Evolutionary conservation across 2,888 invertebrate species (phyloP).

Genomic region (Phaedon cochleariae): DNA sequence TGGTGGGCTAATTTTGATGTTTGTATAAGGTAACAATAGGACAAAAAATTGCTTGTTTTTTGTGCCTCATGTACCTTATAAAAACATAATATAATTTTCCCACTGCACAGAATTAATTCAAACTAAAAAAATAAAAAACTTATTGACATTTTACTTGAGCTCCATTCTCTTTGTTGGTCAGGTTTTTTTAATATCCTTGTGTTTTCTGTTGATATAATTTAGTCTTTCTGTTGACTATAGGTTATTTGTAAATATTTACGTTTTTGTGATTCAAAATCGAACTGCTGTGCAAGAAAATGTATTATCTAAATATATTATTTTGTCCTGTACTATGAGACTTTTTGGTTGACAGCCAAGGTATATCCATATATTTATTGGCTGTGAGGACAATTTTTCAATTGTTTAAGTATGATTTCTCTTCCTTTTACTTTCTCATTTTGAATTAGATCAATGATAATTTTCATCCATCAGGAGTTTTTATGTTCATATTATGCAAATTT

Average conservation of each 20-base stretch:
- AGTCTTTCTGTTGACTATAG: background rate
- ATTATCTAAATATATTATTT: background rate
- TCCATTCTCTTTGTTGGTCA: too few relatives aligned
- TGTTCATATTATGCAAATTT: background rate
- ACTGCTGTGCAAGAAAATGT: background rate
- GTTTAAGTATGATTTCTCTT: background rate
- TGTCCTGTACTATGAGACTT: background rate
- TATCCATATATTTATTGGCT: background rate
- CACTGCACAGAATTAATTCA: too few relatives aligned
- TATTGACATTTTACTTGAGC: too few relatives aligned
- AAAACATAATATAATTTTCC: too few relatives aligned
- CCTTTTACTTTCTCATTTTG: background rate
- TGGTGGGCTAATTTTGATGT: too few relatives aligned
- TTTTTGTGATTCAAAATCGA: background rate
- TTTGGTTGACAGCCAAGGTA: background rate
- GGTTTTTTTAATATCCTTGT: too few relatives aligned
- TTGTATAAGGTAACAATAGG: too few relatives aligned
- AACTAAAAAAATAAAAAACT: too few relatives aligned
- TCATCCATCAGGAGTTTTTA: background rate
- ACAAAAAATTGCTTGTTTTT: too few relatives aligned
- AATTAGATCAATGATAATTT: background rate
- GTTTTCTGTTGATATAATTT: background rate
- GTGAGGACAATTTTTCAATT: background rate
- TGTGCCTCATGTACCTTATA: too few relatives aligned
- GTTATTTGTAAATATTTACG: background rate